phyloP scores from a whole-genome alignment of 2,797 vertebrate species.

The Sus cebifrons region DNA sequence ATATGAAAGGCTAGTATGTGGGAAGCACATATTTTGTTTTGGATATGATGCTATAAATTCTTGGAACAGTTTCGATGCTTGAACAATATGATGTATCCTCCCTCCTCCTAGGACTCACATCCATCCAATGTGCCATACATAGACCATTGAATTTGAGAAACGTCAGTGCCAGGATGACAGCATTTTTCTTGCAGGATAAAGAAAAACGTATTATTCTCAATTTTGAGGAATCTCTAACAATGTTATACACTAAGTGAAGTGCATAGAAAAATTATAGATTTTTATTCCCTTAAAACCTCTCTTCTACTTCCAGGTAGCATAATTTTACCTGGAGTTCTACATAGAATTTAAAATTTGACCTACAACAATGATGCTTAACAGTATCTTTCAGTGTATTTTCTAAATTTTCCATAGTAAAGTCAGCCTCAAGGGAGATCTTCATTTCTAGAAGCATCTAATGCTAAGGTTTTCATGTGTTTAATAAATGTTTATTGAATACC shows the following conservation, averaged over 20 bases:
- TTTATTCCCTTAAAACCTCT: not conserved
- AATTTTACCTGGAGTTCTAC: not conserved
- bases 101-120: not conserved
- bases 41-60: not conserved
- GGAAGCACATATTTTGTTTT: slow-evolving; percentile 5
- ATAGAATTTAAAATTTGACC: slow-evolving; percentile 21
- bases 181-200: not conserved
- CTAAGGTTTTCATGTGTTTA: slow-evolving; percentile 19
- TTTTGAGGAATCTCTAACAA: slow-evolving; percentile 28
- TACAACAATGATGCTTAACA: not conserved
- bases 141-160: slow-evolving; percentile 53
- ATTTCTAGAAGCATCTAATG: slow-evolving; percentile 16
- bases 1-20: not conserved
- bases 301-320: not conserved
- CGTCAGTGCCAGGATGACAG: not conserved
- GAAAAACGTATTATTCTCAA: not conserved
- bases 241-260: not conserved
- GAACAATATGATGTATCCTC: not conserved
- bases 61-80: not conserved
- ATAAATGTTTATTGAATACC: not conserved
- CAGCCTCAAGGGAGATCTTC: slow-evolving; percentile 27
- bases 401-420: not conserved
- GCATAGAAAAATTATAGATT: not conserved
- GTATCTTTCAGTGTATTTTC: slow-evolving; percentile 27
- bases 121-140: not conserved